Percentiles rank a stretch among this genome's conserved stretches.
Conservation (phyloP, 2,113 vertebrate species). For the Neoarius graeffei region DNA sequence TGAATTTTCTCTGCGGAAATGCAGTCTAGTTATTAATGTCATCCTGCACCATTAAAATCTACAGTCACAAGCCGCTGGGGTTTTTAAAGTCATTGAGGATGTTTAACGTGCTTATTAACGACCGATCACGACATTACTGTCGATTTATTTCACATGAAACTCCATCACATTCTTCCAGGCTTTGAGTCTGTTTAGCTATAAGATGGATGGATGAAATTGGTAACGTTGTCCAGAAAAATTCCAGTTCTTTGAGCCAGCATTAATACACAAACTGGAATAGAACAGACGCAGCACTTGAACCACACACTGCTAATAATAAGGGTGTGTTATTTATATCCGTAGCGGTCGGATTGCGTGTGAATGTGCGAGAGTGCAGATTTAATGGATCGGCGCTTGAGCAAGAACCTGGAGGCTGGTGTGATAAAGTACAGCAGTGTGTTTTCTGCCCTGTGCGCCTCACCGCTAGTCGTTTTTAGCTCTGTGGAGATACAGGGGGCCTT, state of each 20-base stretch:
- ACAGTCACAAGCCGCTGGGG: not conserved
- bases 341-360: not conserved
- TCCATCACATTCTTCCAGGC: not conserved
- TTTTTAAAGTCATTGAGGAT: not conserved
- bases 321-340: not conserved
- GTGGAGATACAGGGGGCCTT: constrained; percentile 17
- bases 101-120: not conserved
- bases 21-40: not conserved
- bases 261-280: not conserved
- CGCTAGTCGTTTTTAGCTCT: constrained; percentile 27
- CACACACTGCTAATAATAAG: not conserved
- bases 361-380: not conserved
- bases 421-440: constrained; percentile 18
- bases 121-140: too few relatives aligned
- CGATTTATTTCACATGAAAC: not conserved
- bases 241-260: not conserved
- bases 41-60: not conserved
- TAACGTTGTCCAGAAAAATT: not conserved
- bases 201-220: not conserved
- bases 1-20: too few relatives aligned
- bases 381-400: not conserved
- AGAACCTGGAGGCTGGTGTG: not conserved
- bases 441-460: not conserved
- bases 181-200: not conserved
- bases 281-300: not conserved